These are phyloP conservation scores for Alca torda DNA, from an alignment of 2,797 vertebrate genomes.

Conservation along the genomic window DNA sequence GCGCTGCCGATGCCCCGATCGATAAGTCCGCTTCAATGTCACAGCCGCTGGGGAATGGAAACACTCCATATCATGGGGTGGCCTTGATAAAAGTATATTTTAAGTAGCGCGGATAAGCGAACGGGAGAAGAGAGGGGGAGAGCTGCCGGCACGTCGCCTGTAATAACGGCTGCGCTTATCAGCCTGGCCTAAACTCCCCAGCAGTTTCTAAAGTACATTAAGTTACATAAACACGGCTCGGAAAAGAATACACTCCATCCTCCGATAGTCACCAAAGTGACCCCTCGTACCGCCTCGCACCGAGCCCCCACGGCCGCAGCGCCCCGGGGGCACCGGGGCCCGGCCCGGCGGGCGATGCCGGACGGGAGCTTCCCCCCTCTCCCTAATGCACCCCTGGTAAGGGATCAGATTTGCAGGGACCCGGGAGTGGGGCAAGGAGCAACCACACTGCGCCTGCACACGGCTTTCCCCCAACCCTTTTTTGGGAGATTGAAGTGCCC, in stretches of 20 bases:
- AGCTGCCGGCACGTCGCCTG: conserved; percentile 64
- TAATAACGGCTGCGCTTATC: conserved; percentile 71
- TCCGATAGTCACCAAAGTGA: conserved; percentile 67
- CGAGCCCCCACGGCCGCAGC: not conserved
- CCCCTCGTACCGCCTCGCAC: conserved; percentile 17
- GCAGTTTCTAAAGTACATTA: conserved; percentile 70
- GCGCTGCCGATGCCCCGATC: not conserved
- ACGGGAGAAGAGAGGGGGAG: not conserved
- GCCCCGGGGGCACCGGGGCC: not conserved
- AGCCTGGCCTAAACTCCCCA: conserved; percentile 56
- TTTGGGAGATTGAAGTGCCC: not conserved
- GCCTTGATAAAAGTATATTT: conserved; percentile 73
- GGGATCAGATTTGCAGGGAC: not conserved
- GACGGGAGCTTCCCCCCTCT: not conserved
- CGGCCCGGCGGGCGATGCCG: not conserved
- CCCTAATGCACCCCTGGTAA: not conserved
- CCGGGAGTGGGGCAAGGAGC: not conserved
- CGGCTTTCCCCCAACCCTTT: not conserved
- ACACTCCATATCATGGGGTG: conserved; percentile 65
- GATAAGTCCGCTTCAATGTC: conserved; percentile 37
- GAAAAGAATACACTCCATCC: conserved; percentile 56
- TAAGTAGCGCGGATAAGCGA: conserved; percentile 34
- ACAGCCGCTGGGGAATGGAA: conserved; percentile 33
- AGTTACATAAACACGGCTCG: conserved; percentile 74
- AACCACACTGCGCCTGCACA: not conserved